A percentile compares a stretch with the other conserved stretches of the same genome.
Evolutionary conservation across 2,113 vertebrate species (phyloP).

Genomic region (Oriolus oriolus): DNA sequence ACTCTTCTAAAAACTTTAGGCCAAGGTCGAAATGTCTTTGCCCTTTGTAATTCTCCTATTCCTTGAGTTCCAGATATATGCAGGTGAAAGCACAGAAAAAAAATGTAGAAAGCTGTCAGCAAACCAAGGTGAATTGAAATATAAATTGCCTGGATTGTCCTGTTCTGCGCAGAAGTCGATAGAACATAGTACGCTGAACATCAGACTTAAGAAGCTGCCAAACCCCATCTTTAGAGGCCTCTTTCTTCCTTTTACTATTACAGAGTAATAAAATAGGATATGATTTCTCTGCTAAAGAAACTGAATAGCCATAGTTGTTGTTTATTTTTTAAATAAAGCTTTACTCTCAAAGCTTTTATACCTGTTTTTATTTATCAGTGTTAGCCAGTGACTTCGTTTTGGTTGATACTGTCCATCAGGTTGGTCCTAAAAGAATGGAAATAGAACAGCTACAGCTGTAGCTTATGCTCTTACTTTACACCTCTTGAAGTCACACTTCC

Average conservation of each 20-base stretch:
- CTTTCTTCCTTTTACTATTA: not conserved
- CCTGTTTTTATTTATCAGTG: not conserved
- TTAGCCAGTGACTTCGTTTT: not conserved
- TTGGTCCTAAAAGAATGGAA: not conserved
- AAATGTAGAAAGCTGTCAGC: not conserved
- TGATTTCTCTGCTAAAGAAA: not conserved
- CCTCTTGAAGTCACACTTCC: not conserved
- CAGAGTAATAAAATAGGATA: not conserved
- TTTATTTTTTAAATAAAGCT: not conserved
- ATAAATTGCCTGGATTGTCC: not conserved
- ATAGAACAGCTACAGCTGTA: not conserved
- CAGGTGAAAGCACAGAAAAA: not conserved
- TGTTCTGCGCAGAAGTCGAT: not conserved
- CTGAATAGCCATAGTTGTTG: not conserved
- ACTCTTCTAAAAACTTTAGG: not conserved
- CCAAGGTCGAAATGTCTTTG: not conserved
- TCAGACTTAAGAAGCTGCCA: not conserved
- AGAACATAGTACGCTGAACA: fast-evolving
- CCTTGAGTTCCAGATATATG: not conserved
- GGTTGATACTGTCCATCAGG: not conserved
- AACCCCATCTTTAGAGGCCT: not conserved
- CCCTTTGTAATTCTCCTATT: not conserved
- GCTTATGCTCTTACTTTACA: not conserved
- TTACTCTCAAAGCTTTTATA: not conserved
- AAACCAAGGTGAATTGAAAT: not conserved